Evolutionary conservation across 2,797 vertebrate species (phyloP), one percentile per base, ranked within the genome.

Genomic region (Pantherophis alleghaniensis): DNA sequence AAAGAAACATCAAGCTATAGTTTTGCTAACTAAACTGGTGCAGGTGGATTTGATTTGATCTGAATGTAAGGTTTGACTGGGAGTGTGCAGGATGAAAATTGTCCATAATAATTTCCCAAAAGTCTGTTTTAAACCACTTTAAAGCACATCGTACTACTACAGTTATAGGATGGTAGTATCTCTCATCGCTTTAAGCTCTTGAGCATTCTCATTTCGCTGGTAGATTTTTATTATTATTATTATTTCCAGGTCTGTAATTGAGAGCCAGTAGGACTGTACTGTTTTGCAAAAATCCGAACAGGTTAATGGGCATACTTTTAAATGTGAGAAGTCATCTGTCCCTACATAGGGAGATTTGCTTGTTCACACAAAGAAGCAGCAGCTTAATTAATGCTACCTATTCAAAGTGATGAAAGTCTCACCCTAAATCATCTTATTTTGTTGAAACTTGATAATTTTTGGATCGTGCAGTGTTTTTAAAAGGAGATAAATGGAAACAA

Each of bases 401-500:
- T 89, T 60, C 60, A 83, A 92, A 92, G 20, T 90, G 47, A 51
- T 37, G 57, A 90, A 90, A 42, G 12, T 22, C n/a, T 92, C 37
- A 14, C 12, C 14, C 9, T 83, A 86, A 92, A 89, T 22, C 57
- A n/a, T 92, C 63, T 89, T 32, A 47, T 83, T 90, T 69, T 56
- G 24, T 87, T 90, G 79, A 88, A 87, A 86, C 4, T 56, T 93
- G 86, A 91, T 56, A 74, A 60, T 32, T 59, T 93, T 74, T 55
- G 89, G 87, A 60, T 57, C 87, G 42, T 59, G 53, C 57, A 87
- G 74, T 66, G 7, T 74, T 91, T 91, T 93, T 93, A 90, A 91
- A 86, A 88, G 20, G 14, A 93, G 42, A 88, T 91, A 91, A 93
- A 79, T 74, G 42, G 63, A 88, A 91, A 60, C 74, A 74, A 93